Evolutionary conservation across 2,797 vertebrate genomes (phyloP).

Genomic region (Phrynocephalus guinanensis): DNA sequence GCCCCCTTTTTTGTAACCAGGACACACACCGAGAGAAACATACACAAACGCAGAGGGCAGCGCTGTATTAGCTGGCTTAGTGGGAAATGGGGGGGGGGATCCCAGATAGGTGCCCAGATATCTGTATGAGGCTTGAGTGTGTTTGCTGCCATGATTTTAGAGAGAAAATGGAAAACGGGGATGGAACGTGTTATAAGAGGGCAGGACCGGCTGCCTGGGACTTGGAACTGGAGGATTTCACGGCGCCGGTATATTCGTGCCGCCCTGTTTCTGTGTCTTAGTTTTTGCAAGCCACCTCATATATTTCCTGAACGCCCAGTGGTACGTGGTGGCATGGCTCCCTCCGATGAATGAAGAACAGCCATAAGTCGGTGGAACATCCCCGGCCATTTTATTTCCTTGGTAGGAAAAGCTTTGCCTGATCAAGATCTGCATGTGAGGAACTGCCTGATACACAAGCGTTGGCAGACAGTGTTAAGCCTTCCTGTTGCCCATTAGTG

Average conservation of each 20-base stretch:
- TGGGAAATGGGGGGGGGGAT: too few species aligned
- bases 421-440: background rate
- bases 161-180: too few species aligned
- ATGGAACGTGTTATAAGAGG: background rate
- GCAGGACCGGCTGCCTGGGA: background rate
- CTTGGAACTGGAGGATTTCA: background rate
- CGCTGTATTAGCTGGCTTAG: too few species aligned
- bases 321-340: background rate
- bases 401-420: background rate
- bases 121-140: background rate
- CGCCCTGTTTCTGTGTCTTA: background rate
- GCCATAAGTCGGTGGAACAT: background rate
- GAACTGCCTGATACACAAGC: background rate
- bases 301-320: background rate
- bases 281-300: background rate
- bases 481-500: too few species aligned
- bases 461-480: background rate
- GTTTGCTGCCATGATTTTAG: background rate
- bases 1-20: background rate
- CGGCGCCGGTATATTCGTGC: background rate
- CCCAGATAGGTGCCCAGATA: background rate
- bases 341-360: background rate
- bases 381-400: background rate
- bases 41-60: too few species aligned
- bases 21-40: background rate